Conservation (phyloP, 1,140 invertebrate genomes). For the Conopomorpha cramerella region DNA sequence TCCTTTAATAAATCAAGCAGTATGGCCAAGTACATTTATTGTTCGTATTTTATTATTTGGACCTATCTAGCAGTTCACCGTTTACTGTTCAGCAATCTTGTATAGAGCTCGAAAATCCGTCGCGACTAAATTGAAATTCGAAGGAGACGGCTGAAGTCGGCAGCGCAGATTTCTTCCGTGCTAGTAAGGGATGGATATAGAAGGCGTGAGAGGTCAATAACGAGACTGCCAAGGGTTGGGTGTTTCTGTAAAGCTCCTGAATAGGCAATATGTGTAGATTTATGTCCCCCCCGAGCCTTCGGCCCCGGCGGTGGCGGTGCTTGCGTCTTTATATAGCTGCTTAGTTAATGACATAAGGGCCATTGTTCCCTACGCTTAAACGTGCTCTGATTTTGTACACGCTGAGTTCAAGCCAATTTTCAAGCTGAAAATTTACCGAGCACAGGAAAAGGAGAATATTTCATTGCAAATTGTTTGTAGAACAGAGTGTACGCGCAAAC, state of each 20-base stretch:
- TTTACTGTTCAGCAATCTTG: constrained; percentile 31
- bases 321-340: too few species aligned
- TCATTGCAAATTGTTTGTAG: too few species aligned
- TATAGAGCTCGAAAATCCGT: constrained; percentile 53
- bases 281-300: constrained; percentile 33
- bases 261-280: constrained; percentile 53
- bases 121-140: constrained; percentile 61
- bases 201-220: constrained; percentile 61
- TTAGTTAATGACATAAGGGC: too few species aligned
- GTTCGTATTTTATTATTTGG: too few species aligned
- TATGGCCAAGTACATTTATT: too few species aligned
- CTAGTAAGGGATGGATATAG: constrained; percentile 21
- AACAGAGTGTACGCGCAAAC: too few species aligned
- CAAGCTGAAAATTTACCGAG: too few species aligned
- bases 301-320: constrained; percentile 16
- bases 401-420: too few species aligned
- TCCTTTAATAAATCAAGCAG: too few species aligned
- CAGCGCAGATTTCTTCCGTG: constrained; percentile 9
- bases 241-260: constrained; percentile 34
- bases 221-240: constrained; percentile 58
- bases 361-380: too few species aligned
- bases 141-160: constrained; percentile 26
- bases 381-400: too few species aligned
- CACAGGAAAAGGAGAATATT: too few species aligned
- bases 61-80: constrained; percentile 10